A percentile compares a stretch with the other conserved stretches of the same genome.
Conservation (phyloP, 1,140 invertebrate genomes). For the Drosophila sp. region DNA sequence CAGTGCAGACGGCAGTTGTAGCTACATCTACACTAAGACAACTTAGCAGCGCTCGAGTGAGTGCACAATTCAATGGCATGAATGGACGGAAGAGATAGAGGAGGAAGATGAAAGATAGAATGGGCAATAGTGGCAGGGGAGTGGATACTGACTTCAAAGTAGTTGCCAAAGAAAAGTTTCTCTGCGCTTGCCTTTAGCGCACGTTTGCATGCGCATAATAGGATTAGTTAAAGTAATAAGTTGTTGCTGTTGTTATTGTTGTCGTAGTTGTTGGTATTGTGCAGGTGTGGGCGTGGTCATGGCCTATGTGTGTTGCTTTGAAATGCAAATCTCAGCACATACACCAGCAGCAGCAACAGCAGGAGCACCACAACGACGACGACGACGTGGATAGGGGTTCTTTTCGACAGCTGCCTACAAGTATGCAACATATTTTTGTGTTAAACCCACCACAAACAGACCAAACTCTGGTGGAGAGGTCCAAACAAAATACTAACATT, state of each 20-base stretch:
- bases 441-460: conserved; percentile 36
- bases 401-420: conserved; percentile 65
- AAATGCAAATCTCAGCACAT: conserved; percentile 67
- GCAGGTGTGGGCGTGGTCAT: conserved; percentile 35
- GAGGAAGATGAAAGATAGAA: conserved; percentile 3
- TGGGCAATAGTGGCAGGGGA: neutral
- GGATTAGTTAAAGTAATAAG: conserved; percentile 80
- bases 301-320: conserved; percentile 46
- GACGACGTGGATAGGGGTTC: neutral
- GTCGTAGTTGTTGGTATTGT: conserved; percentile 31
- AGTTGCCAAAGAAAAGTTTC: conserved; percentile 66
- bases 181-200: conserved; percentile 54
- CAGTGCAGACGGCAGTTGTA: conserved; percentile 51
- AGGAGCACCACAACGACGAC: too few species aligned
- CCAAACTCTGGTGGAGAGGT: neutral
- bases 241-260: conserved; percentile 53
- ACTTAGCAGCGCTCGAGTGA: conserved; percentile 74
- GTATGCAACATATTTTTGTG: conserved; percentile 74
- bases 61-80: conserved; percentile 76
- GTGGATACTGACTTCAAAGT: conserved; percentile 67
- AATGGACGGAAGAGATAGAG: conserved; percentile 33
- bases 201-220: conserved; percentile 80
- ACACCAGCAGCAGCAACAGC: conserved; percentile 14
- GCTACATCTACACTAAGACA: conserved; percentile 57
- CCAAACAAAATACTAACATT: conserved; percentile 25